phyloP scores from a whole-genome alignment of 1,140 invertebrate genomes.

The Musca vetustissima region DNA sequence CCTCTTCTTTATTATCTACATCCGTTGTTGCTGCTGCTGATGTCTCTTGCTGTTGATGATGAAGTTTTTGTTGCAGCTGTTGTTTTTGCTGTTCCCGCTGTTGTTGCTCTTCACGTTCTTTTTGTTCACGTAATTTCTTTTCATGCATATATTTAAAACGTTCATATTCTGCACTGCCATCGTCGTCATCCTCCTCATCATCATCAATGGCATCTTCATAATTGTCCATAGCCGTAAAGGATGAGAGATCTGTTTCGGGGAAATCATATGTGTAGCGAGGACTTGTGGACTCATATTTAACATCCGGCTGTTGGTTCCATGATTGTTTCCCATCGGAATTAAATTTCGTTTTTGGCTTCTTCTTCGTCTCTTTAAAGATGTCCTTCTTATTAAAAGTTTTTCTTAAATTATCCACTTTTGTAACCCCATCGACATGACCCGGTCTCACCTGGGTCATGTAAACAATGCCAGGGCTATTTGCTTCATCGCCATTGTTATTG shows the following conservation, averaged over 20 bases:
- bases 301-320: background rate
- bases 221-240: background rate
- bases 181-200: conserved; percentile 24
- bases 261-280: conserved; percentile 7
- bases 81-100: background rate
- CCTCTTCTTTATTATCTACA: too few relatives aligned
- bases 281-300: conserved; percentile 12
- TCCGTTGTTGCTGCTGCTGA: too few relatives aligned
- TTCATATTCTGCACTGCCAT: conserved; percentile 11
- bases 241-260: background rate
- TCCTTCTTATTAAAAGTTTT: conserved; percentile 17
- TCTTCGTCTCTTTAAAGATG: conserved; percentile 12
- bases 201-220: background rate
- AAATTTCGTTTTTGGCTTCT: conserved; percentile 20
- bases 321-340: background rate
- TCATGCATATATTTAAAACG: conserved; percentile 21
- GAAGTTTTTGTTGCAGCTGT: background rate
- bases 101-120: background rate
- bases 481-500: conserved; percentile 28
- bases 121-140: conserved; percentile 18
- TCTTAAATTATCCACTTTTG: background rate
- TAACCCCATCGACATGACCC: conserved; percentile 1
- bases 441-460: conserved; percentile 3
- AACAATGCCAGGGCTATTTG: conserved; percentile 31
- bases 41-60: too few relatives aligned